These are phyloP conservation scores for Ptilonorhynchus violaceus DNA, from an alignment of 2,113 vertebrate species.

Conservation along the genomic window DNA sequence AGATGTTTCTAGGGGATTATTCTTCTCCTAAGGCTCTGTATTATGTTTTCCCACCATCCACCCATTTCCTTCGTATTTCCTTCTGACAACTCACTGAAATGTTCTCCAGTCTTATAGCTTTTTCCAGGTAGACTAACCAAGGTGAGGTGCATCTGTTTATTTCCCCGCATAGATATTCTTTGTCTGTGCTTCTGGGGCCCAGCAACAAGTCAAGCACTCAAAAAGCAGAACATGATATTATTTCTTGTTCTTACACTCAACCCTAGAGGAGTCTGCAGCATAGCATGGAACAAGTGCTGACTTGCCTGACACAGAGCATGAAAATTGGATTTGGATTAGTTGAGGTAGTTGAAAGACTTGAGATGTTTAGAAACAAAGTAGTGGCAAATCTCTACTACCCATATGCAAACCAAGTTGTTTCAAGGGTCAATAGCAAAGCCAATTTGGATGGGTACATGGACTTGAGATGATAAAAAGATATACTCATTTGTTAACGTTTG, in stretches of 20 bases:
- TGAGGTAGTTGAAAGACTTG: neutral
- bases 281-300: neutral
- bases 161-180: neutral
- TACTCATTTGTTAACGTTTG: neutral
- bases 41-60: neutral
- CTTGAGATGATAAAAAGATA: neutral
- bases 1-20: neutral
- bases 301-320: neutral
- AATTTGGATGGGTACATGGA: neutral
- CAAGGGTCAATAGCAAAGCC: neutral
- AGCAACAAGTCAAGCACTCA: neutral
- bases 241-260: accelerated
- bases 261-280: neutral
- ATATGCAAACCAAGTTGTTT: neutral
- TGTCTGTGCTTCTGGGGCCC: neutral
- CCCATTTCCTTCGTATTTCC: neutral
- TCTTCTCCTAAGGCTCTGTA: neutral
- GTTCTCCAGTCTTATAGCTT: neutral
- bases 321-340: neutral
- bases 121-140: neutral
- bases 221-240: neutral
- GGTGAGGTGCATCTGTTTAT: neutral
- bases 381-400: neutral
- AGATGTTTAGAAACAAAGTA: neutral
- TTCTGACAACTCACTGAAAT: neutral